These are phyloP conservation scores for Phodopus roborovskii DNA, from an alignment of 2,113 vertebrate species.

Conservation along the genomic window DNA sequence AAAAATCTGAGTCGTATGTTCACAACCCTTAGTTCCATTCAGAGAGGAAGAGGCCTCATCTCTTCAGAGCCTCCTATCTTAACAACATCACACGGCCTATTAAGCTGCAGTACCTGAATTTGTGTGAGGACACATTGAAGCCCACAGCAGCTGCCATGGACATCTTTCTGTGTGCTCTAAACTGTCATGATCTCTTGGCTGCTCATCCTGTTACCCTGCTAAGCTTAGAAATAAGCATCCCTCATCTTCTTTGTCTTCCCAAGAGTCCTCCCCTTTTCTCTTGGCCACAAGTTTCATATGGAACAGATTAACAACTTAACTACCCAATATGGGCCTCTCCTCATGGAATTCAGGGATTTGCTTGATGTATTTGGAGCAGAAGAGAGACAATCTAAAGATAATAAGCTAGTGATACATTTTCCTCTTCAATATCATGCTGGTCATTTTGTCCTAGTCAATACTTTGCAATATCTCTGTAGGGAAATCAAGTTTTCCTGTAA, in stretches of 20 bases:
- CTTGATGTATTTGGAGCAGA: background rate
- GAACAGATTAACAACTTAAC: background rate
- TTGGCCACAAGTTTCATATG: background rate
- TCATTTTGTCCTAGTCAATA: background rate
- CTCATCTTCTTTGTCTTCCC: background rate
- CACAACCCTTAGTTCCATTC: background rate
- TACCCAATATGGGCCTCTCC: background rate
- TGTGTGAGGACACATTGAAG: background rate
- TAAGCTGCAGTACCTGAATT: background rate
- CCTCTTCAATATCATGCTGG: background rate
- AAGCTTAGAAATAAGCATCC: background rate
- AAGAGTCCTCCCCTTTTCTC: background rate
- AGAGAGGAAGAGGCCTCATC: background rate
- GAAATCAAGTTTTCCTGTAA: background rate
- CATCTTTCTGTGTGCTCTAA: background rate
- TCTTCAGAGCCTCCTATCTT: background rate
- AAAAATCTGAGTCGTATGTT: background rate
- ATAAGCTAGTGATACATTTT: slow-evolving; percentile 15
- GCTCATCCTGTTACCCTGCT: background rate
- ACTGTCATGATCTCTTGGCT: background rate
- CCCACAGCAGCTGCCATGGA: background rate
- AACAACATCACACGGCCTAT: background rate
- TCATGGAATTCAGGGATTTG: background rate
- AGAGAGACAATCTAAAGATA: background rate
- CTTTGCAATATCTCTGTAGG: background rate